A percentile compares a stretch with the other conserved stretches of the same genome.
Evolutionary conservation across 2,113 vertebrate species (phyloP).

Genomic region (Pandion haliaetus): DNA sequence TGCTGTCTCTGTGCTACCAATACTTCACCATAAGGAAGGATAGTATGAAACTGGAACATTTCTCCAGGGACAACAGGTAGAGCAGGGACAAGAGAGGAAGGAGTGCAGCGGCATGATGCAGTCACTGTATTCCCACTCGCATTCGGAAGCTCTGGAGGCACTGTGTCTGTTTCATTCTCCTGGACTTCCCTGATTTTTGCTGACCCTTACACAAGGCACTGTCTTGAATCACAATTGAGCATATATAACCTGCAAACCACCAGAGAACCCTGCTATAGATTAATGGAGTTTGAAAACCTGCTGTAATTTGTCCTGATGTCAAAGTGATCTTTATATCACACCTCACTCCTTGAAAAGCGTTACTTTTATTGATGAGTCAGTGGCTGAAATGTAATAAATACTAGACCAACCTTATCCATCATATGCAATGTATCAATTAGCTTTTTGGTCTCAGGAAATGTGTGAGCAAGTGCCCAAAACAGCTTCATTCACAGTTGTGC

Average conservation of each 20-base stretch:
- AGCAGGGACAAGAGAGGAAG: background rate
- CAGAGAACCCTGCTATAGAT: background rate
- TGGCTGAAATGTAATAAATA: background rate
- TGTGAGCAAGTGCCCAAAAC: background rate
- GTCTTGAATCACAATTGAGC: background rate
- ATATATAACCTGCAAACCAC: background rate
- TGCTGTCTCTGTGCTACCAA: background rate
- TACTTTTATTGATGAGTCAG: constrained; percentile 42
- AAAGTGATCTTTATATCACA: background rate
- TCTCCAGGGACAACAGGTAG: background rate
- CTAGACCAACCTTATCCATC: background rate
- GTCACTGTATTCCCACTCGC: background rate
- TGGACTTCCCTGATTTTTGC: background rate
- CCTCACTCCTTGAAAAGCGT: background rate
- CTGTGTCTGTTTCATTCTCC: background rate
- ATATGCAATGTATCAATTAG: background rate
- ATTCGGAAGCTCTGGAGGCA: background rate
- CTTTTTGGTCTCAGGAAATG: background rate
- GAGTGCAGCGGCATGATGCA: background rate
- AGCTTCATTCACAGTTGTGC: background rate
- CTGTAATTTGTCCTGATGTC: background rate
- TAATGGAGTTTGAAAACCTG: background rate
- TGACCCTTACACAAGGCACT: background rate
- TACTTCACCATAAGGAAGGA: background rate
- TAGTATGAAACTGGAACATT: background rate